A percentile compares a stretch with the other conserved stretches of the same genome.
Conservation (phyloP, 2,113 vertebrate genomes). For the Megaleporinus macrocephalus region DNA sequence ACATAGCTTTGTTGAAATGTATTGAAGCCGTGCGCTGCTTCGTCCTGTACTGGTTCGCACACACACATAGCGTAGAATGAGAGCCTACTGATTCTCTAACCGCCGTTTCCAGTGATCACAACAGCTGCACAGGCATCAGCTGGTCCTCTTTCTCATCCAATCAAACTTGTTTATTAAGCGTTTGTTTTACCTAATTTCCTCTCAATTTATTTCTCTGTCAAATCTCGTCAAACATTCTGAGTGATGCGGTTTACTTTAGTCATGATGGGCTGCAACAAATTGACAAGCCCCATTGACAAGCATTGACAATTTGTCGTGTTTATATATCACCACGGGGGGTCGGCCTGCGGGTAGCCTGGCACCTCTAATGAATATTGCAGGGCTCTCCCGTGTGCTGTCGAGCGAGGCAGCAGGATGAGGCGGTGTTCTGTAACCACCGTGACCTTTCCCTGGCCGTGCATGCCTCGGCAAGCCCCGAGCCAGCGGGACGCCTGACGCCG, state of each 20-base stretch:
- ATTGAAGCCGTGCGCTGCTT: not conserved
- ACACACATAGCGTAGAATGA: not conserved
- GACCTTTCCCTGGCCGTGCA: constrained; percentile 55
- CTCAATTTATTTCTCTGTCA: constrained; percentile 21
- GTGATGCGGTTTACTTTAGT: constrained; percentile 41
- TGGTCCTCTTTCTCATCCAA: constrained; percentile 36
- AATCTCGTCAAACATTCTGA: constrained; percentile 5
- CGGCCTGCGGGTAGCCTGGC: constrained; percentile 15
- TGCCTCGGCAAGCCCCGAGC: constrained; percentile 39
- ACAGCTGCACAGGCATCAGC: constrained; percentile 19
- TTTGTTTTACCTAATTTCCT: constrained; percentile 33
- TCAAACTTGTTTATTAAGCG: constrained; percentile 43
- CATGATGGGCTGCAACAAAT: constrained; percentile 26
- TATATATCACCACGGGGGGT: not conserved
- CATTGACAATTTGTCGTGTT: constrained; percentile 21
- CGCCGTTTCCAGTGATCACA: not conserved
- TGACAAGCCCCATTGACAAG: constrained; percentile 37
- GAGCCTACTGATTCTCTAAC: not conserved
- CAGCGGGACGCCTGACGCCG: constrained; percentile 34
- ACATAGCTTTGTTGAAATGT: too few species aligned
- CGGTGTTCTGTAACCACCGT: constrained; percentile 32
- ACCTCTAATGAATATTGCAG: constrained; percentile 53
- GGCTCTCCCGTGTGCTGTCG: constrained; percentile 20
- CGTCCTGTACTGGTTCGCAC: not conserved
- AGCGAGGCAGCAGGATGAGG: constrained; percentile 4